Conservation (phyloP, 1,140 invertebrate species). For the Drosophila tsacasi region DNA sequence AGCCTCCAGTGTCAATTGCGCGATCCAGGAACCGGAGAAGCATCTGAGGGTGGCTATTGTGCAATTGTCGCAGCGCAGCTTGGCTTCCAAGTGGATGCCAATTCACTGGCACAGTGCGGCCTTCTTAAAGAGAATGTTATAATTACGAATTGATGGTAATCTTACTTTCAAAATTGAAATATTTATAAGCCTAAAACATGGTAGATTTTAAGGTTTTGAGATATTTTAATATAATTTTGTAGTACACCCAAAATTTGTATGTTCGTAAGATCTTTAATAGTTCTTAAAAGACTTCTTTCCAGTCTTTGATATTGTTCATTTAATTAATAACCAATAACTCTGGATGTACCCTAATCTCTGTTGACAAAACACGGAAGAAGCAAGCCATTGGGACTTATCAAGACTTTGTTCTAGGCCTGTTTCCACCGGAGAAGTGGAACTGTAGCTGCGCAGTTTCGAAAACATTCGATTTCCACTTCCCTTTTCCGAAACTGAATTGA, state of each 20-base stretch:
- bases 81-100: not conserved
- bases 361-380: not conserved
- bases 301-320: not conserved
- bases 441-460: conserved; percentile 32
- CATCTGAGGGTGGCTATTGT: conserved; percentile 9
- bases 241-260: no score
- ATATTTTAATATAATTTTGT: no score
- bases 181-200: not conserved
- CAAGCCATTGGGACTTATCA: not conserved
- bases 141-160: not conserved
- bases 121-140: not conserved
- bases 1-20: conserved; percentile 9
- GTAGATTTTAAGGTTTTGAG: not conserved
- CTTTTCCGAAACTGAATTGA: conserved; percentile 22
- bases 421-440: not conserved
- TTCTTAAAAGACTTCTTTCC: not conserved
- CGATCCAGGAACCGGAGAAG: conserved; percentile 12
- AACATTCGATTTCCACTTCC: conserved; percentile 26
- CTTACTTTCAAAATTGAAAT: no score
- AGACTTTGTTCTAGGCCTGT: not conserved
- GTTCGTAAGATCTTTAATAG: no score
- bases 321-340: not conserved
- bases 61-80: conserved; percentile 17
- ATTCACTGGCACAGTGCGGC: conserved; percentile 12
- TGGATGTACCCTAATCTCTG: not conserved